These are phyloP conservation scores for Planococcus citri DNA, from an alignment of 1,140 invertebrate genomes.

Conservation along the genomic window DNA sequence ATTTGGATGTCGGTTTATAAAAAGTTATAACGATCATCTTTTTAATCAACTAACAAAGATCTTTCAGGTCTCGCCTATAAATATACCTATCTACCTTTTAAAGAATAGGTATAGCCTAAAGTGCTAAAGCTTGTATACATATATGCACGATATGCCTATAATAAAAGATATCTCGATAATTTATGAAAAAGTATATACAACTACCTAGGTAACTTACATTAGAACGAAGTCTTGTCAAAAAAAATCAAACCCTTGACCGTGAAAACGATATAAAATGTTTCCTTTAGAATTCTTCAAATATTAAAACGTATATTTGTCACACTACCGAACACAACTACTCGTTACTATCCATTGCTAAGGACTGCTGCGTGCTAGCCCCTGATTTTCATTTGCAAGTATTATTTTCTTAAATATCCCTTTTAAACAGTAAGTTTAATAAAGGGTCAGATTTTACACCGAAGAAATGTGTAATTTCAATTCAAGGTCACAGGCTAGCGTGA, in stretches of 20 bases:
- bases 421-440: background rate
- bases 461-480: conserved; percentile 16
- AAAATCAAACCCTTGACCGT: conserved; percentile 2
- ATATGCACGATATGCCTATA: no score
- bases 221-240: background rate
- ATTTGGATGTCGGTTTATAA: no score
- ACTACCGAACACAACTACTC: background rate
- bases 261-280: background rate
- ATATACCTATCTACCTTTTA: no score
- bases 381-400: conserved; percentile 15
- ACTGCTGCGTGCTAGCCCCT: conserved; percentile 11
- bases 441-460: conserved; percentile 10
- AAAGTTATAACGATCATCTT: no score
- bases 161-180: no score
- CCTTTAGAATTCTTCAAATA: background rate
- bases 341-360: background rate
- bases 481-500: conserved; percentile 9
- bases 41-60: no score
- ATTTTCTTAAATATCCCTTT: conserved; percentile 15
- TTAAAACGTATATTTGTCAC: background rate
- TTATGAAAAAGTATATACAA: background rate
- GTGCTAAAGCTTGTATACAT: no score
- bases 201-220: no score
- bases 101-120: no score
- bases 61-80: no score